These are phyloP conservation scores for Drosophila demipolita DNA, from an alignment of 2,888 invertebrate genomes.

Conservation along the genomic window DNA sequence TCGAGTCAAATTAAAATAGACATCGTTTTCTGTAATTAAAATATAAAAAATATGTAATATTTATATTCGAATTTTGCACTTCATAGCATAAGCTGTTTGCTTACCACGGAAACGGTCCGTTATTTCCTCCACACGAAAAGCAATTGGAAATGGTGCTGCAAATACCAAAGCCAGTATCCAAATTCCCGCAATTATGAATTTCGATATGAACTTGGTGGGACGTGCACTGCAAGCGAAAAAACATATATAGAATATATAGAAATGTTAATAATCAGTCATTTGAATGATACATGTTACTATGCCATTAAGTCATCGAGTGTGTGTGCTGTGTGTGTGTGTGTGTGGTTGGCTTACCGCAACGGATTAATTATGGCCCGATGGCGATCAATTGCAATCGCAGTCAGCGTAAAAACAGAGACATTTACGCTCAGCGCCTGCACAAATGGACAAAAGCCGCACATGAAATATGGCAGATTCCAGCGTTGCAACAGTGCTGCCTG, in stretches of 20 bases:
- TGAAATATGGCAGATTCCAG: conserved; percentile 93
- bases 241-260: not conserved
- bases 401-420: conserved; percentile 95
- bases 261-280: conserved; percentile 12
- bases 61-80: not conserved
- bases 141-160: conserved; percentile 88
- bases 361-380: conserved; percentile 92
- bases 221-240: conserved; percentile 86
- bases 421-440: conserved; percentile 94
- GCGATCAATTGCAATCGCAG: conserved; percentile 94
- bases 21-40: conserved; percentile 72
- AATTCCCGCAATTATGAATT: conserved; percentile 90
- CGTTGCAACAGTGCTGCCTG: conserved; percentile 94
- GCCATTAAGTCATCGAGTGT: conserved; percentile 18
- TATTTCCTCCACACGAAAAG: conserved; percentile 83
- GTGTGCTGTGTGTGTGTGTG: not conserved
- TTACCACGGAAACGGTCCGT: conserved; percentile 83
- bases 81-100: conserved; percentile 5
- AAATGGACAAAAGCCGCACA: conserved; percentile 96
- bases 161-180: conserved; percentile 90
- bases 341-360: conserved; percentile 87
- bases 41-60: not conserved
- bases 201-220: conserved; percentile 90
- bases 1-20: conserved; percentile 82
- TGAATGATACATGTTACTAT: conserved; percentile 16